Conservation (phyloP, 2,113 vertebrate genomes). For the Microcebus griseorufus region DNA sequence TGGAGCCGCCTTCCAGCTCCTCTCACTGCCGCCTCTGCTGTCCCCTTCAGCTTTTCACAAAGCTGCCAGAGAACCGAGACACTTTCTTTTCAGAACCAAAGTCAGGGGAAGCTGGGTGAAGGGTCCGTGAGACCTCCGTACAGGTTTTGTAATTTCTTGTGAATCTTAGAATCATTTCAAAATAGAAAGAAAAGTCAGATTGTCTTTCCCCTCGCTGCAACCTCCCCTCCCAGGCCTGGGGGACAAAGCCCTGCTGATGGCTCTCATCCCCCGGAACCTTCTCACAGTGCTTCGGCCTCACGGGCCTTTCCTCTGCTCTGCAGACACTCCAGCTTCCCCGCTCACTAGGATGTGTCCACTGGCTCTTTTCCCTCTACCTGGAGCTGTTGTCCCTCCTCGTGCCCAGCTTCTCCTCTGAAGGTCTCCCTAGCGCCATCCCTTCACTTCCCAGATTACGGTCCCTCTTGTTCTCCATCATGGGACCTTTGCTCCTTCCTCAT, state of each 20-base stretch:
- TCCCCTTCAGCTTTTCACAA: neutral
- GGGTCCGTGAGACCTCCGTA: neutral
- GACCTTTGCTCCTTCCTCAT: neutral
- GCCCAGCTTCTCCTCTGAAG: neutral
- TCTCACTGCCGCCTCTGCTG: neutral
- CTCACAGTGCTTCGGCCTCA: fast-evolving
- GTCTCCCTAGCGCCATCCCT: fast-evolving
- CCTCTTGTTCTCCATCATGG: neutral
- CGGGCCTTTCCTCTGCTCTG: too few relatives aligned
- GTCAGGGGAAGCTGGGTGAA: neutral
- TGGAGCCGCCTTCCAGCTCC: too few relatives aligned
- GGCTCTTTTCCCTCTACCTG: neutral
- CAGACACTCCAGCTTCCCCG: neutral
- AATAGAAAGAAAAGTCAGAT: neutral
- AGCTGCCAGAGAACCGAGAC: neutral
- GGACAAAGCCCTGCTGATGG: neutral
- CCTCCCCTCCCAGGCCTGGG: neutral
- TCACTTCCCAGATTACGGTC: fast-evolving
- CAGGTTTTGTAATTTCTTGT: neutral
- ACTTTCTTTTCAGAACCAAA: too few relatives aligned
- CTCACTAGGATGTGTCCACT: fast-evolving
- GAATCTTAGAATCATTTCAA: neutral
- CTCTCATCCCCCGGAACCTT: fast-evolving
- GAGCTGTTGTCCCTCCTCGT: fast-evolving
- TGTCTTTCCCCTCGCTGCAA: neutral